These are phyloP conservation scores for Papilio elwesi DNA, from an alignment of 2,888 invertebrate species.

Conservation along the genomic window DNA sequence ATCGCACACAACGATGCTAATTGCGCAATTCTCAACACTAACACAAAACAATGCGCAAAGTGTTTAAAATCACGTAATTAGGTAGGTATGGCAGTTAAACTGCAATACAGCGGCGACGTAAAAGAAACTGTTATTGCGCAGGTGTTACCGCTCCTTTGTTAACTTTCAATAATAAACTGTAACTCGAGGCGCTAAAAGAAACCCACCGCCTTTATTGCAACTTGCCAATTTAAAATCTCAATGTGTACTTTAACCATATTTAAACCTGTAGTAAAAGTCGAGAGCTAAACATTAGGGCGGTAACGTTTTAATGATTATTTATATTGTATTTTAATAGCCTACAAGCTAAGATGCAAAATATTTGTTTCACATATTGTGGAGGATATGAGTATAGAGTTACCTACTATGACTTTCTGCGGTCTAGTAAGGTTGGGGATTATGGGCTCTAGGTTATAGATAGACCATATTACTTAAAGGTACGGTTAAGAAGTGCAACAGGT, in stretches of 20 bases:
- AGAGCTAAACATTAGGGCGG: slow-evolving; percentile 9
- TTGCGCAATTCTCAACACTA: slow-evolving; percentile 20
- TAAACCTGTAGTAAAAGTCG: slow-evolving; percentile 53
- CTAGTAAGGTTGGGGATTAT: too few species aligned
- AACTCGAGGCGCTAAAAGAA: slow-evolving; percentile 71
- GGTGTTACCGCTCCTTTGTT: slow-evolving; percentile 66
- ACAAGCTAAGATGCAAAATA: background rate
- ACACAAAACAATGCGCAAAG: slow-evolving; percentile 37
- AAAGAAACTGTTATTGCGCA: slow-evolving; percentile 64
- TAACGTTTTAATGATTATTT: background rate
- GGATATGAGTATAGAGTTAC: too few species aligned
- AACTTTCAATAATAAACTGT: slow-evolving; percentile 70
- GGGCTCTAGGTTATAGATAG: too few species aligned
- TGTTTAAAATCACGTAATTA: slow-evolving; percentile 48
- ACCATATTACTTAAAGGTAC: too few species aligned
- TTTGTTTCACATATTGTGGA: background rate
- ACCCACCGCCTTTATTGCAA: slow-evolving; percentile 65
- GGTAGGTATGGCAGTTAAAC: slow-evolving; percentile 43
- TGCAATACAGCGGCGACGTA: slow-evolving; percentile 55
- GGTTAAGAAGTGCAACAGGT: too few species aligned
- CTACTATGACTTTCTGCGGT: too few species aligned
- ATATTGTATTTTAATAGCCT: background rate
- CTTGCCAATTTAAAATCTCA: slow-evolving; percentile 58
- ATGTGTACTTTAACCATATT: slow-evolving; percentile 19
- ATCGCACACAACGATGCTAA: slow-evolving; percentile 14